Base-by-base conservation (phyloP, 1,140 invertebrate species). In the Aethina tumida region DNA sequence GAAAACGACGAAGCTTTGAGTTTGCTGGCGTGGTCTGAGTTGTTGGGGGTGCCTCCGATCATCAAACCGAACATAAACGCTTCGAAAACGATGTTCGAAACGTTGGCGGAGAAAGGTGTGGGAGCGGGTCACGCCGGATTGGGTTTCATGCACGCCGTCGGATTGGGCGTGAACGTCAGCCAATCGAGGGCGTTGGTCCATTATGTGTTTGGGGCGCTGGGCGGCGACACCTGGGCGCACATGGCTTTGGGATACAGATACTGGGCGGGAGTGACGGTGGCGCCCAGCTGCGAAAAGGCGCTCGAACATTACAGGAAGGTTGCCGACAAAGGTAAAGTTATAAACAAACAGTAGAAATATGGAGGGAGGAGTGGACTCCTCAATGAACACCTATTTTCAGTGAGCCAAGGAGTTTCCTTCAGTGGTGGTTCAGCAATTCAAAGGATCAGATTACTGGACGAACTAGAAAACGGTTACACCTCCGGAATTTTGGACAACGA, bases 231-330 rank as follows among this genome's bases (percentile, higher is more conserved):
- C 7, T 81, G 83, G 60, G 92, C 92, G 6, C 91, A 95, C 66
- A 97, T 98, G 93, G 85, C 89, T 13, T 62, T 98, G 25, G 94
- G 81, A 1, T 89, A 89, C 64, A 69, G 86, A 7, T 79, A 94
- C 64, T 92, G 84, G 77, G 77, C 81, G n/a, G 93, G 92, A 0
- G 77, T 93, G 29, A 85, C 87, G 30, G 82, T 96, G 1, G 71
- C 81, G 9, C 69, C 74, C 2, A 92, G 81, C 46, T 98, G 95
- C 64, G 92, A 95, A 58, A 81, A 78, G 53, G 87, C 94, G 9
- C 67, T 98, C 14, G 80, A 84, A 29, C 79, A 75, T 49, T 98
- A 98, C 63, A 77, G 83, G 46, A 80, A 81, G 62, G 93, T 95
- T 1, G 93, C 94, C 2, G 79, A 82, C 48, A 84, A 83, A 69